These are phyloP conservation scores for Poeciliopsis turneri DNA, from an alignment of 2,797 vertebrate genomes.

Conservation along the genomic window DNA sequence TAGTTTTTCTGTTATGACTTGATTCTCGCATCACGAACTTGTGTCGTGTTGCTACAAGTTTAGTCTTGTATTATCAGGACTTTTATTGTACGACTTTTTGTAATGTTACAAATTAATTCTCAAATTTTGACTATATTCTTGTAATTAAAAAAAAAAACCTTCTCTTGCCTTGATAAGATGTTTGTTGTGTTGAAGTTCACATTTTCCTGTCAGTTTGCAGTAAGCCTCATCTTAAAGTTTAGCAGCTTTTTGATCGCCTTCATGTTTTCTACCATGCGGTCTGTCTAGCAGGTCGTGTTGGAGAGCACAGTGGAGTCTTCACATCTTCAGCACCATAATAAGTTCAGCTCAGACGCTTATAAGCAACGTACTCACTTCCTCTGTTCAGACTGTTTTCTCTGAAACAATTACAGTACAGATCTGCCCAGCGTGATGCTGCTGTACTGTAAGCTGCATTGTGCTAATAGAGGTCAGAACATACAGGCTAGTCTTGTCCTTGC, in stretches of 20 bases:
- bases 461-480: background rate
- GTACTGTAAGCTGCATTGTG: conserved; percentile 10
- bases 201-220: too few relatives aligned
- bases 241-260: background rate
- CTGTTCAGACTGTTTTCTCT: background rate
- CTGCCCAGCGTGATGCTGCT: background rate
- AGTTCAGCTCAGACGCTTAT: background rate
- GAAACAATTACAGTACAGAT: background rate
- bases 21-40: background rate
- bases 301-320: background rate
- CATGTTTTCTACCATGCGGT: background rate
- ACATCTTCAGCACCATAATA: background rate
- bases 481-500: background rate
- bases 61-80: background rate
- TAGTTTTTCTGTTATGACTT: too few relatives aligned
- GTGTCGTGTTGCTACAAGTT: background rate
- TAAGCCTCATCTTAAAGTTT: background rate
- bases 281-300: background rate
- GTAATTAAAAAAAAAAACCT: too few relatives aligned
- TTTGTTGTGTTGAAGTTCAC: too few relatives aligned
- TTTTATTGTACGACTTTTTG: background rate
- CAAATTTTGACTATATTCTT: too few relatives aligned
- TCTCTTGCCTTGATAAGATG: too few relatives aligned
- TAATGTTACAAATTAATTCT: background rate
- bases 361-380: background rate